Percentiles rank a stretch among this genome's conserved stretches.
Conservation (phyloP, 1,140 invertebrate species). For the Cryptotermes secundus region DNA sequence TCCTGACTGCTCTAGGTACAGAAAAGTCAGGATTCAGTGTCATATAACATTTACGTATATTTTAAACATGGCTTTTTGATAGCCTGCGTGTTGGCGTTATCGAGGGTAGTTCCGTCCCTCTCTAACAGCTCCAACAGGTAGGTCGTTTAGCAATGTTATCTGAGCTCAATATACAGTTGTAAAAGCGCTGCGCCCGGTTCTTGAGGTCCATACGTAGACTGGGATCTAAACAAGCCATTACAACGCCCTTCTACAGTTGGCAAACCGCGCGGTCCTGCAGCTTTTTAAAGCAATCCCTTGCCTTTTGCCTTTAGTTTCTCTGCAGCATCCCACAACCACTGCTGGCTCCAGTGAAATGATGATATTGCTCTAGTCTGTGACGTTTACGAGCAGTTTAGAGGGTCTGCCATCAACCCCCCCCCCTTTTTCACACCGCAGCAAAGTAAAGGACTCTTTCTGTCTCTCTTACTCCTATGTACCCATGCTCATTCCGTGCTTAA, state of each 20-base stretch:
- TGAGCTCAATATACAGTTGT: constrained; percentile 1
- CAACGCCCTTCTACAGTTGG: neutral
- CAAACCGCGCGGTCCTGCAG: neutral
- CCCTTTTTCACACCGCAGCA: too few species aligned
- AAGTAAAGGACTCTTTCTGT: neutral
- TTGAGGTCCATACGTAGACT: neutral
- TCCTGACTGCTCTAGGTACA: too few species aligned
- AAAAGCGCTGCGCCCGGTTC: neutral
- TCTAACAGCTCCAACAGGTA: neutral
- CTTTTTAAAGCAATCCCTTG: constrained; percentile 9
- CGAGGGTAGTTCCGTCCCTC: neutral
- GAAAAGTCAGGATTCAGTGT: too few species aligned
- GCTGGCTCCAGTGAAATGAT: constrained; percentile 24
- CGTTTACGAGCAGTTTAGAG: constrained; percentile 31
- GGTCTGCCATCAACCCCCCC: neutral
- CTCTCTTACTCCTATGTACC: neutral
- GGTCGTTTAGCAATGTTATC: constrained; percentile 12
- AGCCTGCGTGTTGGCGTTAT: neutral
- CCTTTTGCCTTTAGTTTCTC: neutral
- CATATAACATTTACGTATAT: neutral
- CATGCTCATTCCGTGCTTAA: neutral
- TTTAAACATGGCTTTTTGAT: neutral
- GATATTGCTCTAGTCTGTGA: constrained; percentile 27
- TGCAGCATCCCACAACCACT: neutral
- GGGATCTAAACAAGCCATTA: constrained; percentile 18